Evolutionary conservation across 2,797 vertebrate genomes (phyloP), one percentile per base, ranked within the genome.

Genomic region (Micromesistius poutassou): DNA sequence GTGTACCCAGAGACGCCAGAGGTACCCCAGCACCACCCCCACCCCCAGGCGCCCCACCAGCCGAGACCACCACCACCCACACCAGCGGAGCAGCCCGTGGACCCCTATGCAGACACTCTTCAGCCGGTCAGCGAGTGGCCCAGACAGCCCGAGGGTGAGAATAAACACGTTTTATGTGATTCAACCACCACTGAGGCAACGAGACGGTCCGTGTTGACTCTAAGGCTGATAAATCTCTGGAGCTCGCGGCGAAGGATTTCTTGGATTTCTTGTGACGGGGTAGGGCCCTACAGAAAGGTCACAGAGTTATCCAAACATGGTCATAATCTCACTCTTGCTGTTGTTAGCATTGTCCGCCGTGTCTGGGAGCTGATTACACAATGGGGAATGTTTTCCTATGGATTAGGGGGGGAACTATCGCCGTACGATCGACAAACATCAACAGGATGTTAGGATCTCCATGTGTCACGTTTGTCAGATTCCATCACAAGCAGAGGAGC

Each of bases 401-500:
- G 82, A 82, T 36, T 25, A 75, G 71, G 79, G 16, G 68, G 30
- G 68, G 25, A 31, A 72, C 77, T 86, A 77, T 77, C 19, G 19
- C 50, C 50, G 50, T 55, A 0, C 71, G 30, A 79, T 68, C 73
- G 76, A 75, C 40, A 46, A 87, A 91, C 80, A 87, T 78, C 78
- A 89, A 85, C 85, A 87, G 82, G 82, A 89, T 87, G 84, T 89
- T 89, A 84, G 84, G 42, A 84, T 84, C 78, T 81, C 74, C 5
- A 12, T 36, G 36, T 84, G 74, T 70, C 36, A 30, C 68, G 84
- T 87, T 74, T 71, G 77, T 83, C 84, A 78, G 68, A 77, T 76
- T n/a, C 14, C 75, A 77, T 86, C 84, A 74, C n/a, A 74, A 74
- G 70, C 70, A 76, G 75, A 72, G 62, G 71, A 82, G 72, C 82